Conservation (phyloP, 2,113 vertebrate genomes). For the Chlorocebus sabaeus region DNA sequence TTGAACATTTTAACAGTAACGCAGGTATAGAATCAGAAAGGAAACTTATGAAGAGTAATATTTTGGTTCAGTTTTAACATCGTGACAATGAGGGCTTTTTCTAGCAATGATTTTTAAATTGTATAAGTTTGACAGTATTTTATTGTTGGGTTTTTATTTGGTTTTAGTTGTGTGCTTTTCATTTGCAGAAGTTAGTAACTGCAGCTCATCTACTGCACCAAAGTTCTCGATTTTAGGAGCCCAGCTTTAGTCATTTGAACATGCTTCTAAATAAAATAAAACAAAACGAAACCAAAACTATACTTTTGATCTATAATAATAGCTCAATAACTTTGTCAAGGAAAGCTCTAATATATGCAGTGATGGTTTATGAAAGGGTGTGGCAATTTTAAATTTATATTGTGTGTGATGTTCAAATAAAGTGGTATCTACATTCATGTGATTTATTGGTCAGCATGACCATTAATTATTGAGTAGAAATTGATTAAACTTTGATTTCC, state of each 20-base stretch:
- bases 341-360: conserved; percentile 83
- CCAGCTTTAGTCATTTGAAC: conserved; percentile 87
- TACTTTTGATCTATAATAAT: conserved; percentile 78
- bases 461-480: conserved; percentile 76
- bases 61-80: conserved; percentile 79
- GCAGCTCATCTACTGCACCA: conserved; percentile 85
- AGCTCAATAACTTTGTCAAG: conserved; percentile 79
- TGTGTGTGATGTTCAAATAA: conserved; percentile 83
- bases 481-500: conserved; percentile 77
- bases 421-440: conserved; percentile 79
- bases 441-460: conserved; percentile 78
- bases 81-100: conserved; percentile 78
- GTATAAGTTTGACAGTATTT: conserved; percentile 76
- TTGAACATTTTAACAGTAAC: conserved; percentile 86
- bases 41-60: conserved; percentile 78
- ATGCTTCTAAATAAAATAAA: conserved; percentile 81
- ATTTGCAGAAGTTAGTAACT: conserved; percentile 82
- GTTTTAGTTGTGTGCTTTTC: conserved; percentile 70
- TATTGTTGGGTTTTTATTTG: conserved; percentile 60
- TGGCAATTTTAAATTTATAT: conserved; percentile 80
- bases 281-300: conserved; percentile 69
- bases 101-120: conserved; percentile 79
- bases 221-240: conserved; percentile 85
- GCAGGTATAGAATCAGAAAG: conserved; percentile 82
- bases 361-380: conserved; percentile 81